Evolutionary conservation across 2,888 invertebrate species (phyloP), one percentile per base, ranked within the genome.

Genomic region (Drosophila nr. fundita): DNA sequence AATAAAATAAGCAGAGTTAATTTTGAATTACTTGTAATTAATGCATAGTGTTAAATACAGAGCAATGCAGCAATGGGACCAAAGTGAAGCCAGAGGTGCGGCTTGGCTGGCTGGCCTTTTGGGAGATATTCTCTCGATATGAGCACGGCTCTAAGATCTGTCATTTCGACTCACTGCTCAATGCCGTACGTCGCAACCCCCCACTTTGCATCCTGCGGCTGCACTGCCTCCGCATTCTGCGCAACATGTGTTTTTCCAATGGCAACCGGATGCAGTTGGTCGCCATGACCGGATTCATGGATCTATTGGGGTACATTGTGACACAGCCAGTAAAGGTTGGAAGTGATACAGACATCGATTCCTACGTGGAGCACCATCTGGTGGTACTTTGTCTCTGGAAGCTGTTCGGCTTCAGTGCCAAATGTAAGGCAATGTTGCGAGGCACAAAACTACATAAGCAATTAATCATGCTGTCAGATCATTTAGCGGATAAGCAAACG

Each of bases 191-290:
- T 13, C 90, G 88, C 27, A 77, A 79, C 7, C 45, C 73, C 6
- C 76, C 83, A 0, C 57, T 79, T 0, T 63, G 67, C 34, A 48
- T 38, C 2, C 73, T 87, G 5, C 89, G 92, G 0, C 29, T 87
- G 27, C 70, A 90, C 6, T 86, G 91, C 40, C 70, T 93, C 13
- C 87, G 85, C 10, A 91, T 93, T 45, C 67, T 93, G 21, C 89
- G 93, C 32, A 93, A 93, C 83, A 92, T 93, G 92, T 80, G 91
- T 68, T 93, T 93, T 73, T 61, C 80, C n/a, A 82, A 70, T 13
- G 69, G 55, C 52, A 93, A 93, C 67, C 89, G 92, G 8, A 70
- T 84, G 5, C 80, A 86, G 8, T 73, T 93, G 27, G 82, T 92
- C 4, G 77, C 84, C 3, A 89, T 83, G 4, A 69, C 77, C 8